Evolutionary conservation across 1,140 invertebrate species (phyloP), one percentile per base, ranked within the genome.

Genomic region (Cotesia typhae): DNA sequence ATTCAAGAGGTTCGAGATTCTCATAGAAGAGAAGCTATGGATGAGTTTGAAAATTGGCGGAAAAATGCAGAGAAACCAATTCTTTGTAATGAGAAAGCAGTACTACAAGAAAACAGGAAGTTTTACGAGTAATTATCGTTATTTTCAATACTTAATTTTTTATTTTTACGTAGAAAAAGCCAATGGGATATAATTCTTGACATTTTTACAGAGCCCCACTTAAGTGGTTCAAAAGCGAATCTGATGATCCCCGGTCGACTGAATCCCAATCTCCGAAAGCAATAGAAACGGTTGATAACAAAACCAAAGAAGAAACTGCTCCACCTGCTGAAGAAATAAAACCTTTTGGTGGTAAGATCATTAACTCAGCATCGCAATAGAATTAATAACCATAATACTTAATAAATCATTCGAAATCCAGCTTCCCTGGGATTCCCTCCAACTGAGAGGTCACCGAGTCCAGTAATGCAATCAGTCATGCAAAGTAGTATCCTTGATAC

Each of bases 41-140:
- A 89, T 9, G 90, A 92, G 74, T 84, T 94, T 28, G 89, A 93
- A 78, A 85, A 88, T 66, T 94, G 91, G 91, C 89, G 90, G 72
- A 75, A 69, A 64, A 78, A 77, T 17, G 66, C 72, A 4, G 81
- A 82, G 68, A 61, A 75, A 36, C 82, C 83, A 5, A 82, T 81
- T 65, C 72, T 85, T 3, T 77, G 35, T 14, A 52, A 1, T 77
- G 78, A 59, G 37, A 76, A 28, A 4, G 68, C 38, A 0, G n/a
- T 70, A 35, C 12, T 77, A 4, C 81, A 85, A 75, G 71, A 81
- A 14, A 85, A 84, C 59, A 77, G 77, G 61, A 82, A 78, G 69
- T 63, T 75, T 38, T 81, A 82, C 60, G 82, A 75, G 81, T 83
- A 80, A 17, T 9, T 14, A 41, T 28, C 17, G 52, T 55, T 12